Base-by-base conservation (phyloP, 2,797 vertebrate genomes). In the Pipistrellus nathusii region DNA sequence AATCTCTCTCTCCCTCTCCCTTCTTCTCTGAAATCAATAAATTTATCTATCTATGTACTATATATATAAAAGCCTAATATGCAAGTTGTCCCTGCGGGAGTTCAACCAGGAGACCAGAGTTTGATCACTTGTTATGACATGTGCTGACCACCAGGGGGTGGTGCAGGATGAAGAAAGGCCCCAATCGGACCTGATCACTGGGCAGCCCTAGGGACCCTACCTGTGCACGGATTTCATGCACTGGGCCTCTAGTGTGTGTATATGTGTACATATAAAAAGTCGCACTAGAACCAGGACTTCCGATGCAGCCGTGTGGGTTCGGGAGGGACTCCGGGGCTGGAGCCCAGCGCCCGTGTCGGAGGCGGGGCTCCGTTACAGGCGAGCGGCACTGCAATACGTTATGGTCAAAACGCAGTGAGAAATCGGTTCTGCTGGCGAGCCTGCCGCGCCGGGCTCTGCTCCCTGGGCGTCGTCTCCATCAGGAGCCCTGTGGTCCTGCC, bases 341-440 rank as follows among this genome's bases (percentile, higher is more conserved):
- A 4, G 21, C 51, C 18, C 73, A n/a, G 57, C 6, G 57, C 57
- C 57, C 2, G 25, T 14, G 12, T 59, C 48, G 0, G 18, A 32
- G 44, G 7, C 3, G 1, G n/a, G 25, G 53, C 41, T 73, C 9
- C 9, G 9, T 53, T 71, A 41, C 23, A 3, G 57, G 57, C 38
- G n/a, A 30, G 84, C 38, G 4, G 48, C 21, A 0, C 30, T 23
- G 23, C 1, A 10, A 9, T 20, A 32, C 82, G 53, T 90, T 46
- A 21, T 30, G 69, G 10, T 38, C 32, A 41, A 3, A 69, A 35
- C 62, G 77, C 46, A 30, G 1, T 18, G 25, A 35, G 59, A 35
- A 21, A 12, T 13, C 30, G 21, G 8, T 12, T 0, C 20, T 25
- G 21, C 20, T n/a, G 25, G 1, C 1, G 0, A 12, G 27, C 41